phyloP scores from a whole-genome alignment of 2,797 vertebrate species.

The Pseudopleuronectes americanus region DNA sequence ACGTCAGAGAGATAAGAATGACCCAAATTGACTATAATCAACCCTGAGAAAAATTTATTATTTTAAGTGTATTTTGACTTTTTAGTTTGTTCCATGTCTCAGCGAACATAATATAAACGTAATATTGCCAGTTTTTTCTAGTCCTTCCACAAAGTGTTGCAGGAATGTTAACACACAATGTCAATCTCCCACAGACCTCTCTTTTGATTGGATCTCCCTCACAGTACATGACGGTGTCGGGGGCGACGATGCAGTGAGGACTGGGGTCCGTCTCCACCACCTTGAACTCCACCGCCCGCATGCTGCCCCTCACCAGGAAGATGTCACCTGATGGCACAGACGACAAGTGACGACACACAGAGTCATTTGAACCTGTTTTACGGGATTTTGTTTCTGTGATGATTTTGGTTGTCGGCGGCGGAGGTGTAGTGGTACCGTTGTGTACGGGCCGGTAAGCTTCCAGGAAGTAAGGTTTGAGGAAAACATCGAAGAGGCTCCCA shows the following conservation, averaged over 20 bases:
- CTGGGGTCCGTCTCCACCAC: constrained; percentile 95
- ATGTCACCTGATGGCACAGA: constrained; percentile 87
- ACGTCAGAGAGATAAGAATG: no score
- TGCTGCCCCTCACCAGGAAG: constrained; percentile 94
- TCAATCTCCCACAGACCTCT: constrained; percentile 84
- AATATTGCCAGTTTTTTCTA: neutral
- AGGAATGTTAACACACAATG: neutral
- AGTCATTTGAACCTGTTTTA: neutral
- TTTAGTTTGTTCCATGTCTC: no score
- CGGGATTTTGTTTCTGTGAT: no score
- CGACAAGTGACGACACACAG: constrained; percentile 9
- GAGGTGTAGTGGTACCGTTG: constrained; percentile 84
- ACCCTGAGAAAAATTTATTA: no score
- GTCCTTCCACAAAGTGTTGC: neutral
- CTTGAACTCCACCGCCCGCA: constrained; percentile 98
- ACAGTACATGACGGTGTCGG: constrained; percentile 96
- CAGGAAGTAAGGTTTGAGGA: constrained; percentile 95
- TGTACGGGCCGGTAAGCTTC: constrained; percentile 95
- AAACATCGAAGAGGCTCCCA: constrained; percentile 95
- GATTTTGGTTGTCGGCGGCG: neutral
- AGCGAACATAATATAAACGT: no score
- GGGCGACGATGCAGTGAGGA: constrained; percentile 95
- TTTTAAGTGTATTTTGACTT: no score
- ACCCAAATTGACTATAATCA: no score
- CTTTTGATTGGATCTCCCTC: constrained; percentile 96